Conservation (phyloP, 1,140 invertebrate genomes). For the Drosophila lini region DNA sequence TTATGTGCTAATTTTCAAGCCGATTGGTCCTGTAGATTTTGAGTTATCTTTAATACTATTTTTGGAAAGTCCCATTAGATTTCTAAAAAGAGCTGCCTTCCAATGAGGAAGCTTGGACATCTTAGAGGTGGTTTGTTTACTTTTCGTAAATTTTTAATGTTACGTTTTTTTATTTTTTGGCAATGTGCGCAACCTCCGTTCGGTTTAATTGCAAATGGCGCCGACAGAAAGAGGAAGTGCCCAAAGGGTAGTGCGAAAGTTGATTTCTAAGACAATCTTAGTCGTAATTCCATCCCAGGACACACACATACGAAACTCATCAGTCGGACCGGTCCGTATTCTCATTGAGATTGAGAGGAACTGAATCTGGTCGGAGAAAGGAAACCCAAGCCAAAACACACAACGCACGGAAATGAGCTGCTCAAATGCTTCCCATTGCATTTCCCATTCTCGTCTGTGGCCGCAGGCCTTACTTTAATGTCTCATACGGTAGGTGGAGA, state of each 20-base stretch:
- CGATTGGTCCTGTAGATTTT: no score
- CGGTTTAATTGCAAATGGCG: conserved; percentile 28
- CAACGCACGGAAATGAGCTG: conserved; percentile 38
- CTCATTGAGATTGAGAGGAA: conserved; percentile 3
- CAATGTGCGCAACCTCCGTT: neutral
- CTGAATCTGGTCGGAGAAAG: conserved; percentile 1
- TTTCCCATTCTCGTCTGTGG: conserved; percentile 22
- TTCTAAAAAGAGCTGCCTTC: no score
- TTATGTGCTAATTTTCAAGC: no score
- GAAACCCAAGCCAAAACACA: neutral
- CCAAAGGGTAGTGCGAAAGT: conserved; percentile 19
- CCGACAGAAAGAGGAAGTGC: conserved; percentile 1
- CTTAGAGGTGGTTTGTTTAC: no score
- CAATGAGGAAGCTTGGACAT: no score
- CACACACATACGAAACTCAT: conserved; percentile 11
- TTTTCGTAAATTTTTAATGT: no score
- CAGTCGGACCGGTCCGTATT: neutral
- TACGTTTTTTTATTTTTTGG: no score
- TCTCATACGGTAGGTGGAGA: conserved; percentile 2
- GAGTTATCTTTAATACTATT: no score
- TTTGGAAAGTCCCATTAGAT: no score
- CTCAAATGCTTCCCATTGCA: conserved; percentile 40
- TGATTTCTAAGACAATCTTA: conserved; percentile 31
- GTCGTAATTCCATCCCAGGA: conserved; percentile 16
- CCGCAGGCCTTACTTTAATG: conserved; percentile 26